Evolutionary conservation across 2,113 vertebrate species (phyloP).

Genomic region (Aplodontia rufa): DNA sequence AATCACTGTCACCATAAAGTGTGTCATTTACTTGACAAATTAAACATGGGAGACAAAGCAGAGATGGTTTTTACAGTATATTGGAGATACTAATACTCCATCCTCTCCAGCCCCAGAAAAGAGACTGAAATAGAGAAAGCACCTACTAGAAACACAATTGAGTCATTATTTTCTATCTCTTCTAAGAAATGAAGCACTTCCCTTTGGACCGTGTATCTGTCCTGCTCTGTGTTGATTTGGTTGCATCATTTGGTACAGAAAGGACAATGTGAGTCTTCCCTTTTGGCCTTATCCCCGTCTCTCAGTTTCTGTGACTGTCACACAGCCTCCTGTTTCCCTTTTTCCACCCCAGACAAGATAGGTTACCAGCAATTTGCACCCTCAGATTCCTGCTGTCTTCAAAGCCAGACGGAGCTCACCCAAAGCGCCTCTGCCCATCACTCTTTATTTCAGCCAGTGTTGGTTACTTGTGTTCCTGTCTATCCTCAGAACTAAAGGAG

Average conservation of each 20-base stretch:
- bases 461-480: conserved; percentile 74
- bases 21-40: not conserved
- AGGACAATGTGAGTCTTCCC: not conserved
- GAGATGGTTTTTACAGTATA: not conserved
- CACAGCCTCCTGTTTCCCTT: not conserved
- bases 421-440: not conserved
- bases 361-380: not conserved
- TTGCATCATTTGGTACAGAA: not conserved
- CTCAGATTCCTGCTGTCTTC: not conserved
- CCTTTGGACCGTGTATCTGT: not conserved
- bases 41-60: not conserved
- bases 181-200: not conserved
- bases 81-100: not conserved
- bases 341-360: not conserved
- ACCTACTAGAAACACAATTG: not conserved
- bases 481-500: conserved; percentile 59
- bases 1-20: not conserved
- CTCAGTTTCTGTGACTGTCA: not conserved
- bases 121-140: not conserved
- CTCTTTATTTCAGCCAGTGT: conserved; percentile 53
- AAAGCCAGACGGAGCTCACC: conserved; percentile 60
- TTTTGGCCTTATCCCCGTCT: not conserved
- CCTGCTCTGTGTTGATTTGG: not conserved
- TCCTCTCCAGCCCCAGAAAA: not conserved
- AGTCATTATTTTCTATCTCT: not conserved